A percentile compares a stretch with the other conserved stretches of the same genome.
Conservation (phyloP, 2,113 vertebrate genomes). For the Psilopogon haemacephalus region DNA sequence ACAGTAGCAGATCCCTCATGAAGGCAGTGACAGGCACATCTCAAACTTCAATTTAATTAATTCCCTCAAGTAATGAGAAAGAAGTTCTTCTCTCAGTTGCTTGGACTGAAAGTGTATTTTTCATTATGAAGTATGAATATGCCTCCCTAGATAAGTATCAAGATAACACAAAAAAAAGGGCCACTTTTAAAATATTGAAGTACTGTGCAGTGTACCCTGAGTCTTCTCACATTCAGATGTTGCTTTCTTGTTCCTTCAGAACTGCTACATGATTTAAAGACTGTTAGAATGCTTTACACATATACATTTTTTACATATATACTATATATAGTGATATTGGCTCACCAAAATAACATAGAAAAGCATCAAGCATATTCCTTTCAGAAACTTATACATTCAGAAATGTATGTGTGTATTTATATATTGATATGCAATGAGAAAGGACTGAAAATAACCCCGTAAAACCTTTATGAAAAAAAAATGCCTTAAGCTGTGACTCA, state of each 20-base stretch:
- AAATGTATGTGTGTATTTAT: neutral
- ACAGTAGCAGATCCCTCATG: neutral
- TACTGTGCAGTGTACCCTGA: neutral
- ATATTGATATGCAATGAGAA: neutral
- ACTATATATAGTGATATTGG: neutral
- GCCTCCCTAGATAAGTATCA: constrained; percentile 29
- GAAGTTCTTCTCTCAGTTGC: neutral
- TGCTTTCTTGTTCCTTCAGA: neutral
- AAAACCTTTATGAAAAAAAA: neutral
- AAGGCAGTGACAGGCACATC: neutral
- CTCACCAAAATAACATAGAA: neutral
- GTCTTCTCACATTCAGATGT: neutral
- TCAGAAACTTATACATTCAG: neutral
- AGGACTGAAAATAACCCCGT: neutral
- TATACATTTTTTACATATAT: neutral
- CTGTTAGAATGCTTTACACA: neutral
- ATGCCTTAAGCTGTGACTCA: neutral
- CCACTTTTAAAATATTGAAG: neutral
- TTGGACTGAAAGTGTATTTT: neutral
- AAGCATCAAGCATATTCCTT: neutral
- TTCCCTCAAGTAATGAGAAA: neutral
- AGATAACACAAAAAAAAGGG: neutral
- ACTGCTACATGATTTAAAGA: neutral
- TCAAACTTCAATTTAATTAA: constrained; percentile 22
- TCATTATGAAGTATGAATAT: neutral